Evolutionary conservation across 2,888 invertebrate species (phyloP), one percentile per base, ranked within the genome.

Genomic region (Meteorus cinctellus): DNA sequence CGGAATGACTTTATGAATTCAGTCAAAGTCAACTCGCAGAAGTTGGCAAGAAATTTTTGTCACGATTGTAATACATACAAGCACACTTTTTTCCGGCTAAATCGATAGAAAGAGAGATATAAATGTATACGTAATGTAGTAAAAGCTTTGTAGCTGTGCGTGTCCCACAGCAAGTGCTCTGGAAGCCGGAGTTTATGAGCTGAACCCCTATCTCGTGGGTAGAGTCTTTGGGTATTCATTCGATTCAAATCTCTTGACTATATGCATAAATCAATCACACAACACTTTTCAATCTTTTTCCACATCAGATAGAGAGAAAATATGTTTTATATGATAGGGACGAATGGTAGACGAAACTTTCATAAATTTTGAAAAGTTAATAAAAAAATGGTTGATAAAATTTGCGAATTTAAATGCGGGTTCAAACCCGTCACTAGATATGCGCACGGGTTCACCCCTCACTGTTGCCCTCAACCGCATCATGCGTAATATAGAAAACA

Each of bases 151-250:
- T 14, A 31, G 16, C 1, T 6, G 14, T 5, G 12, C 2, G 62
- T 80, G 79, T 81, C 85, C 83, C 82, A 81, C 80, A 75, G 81
- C 81, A 76, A 80, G 78, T 77, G 78, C 79, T 80, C 82, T 74
- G 81, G 83, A 83, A 83, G 80, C 83, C 78, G 82, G 82, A 86
- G 83, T 86, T 86, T 85, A 86, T 84, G 85, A 86, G 83, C 82
- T 84, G 82, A 84, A 82, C 82, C 84, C 84, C 84, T 81, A 63
- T 45, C 69, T 45, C 75, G 77, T 68, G 60, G 81, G 82, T 51
- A 78, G 79, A 75, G 80, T 79, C 68, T 75, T 67, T 41, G 77
- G 79, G 60, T 67, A 45, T 45, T 73, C 45, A 67, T 55, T 73
- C 27, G 41, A n/a, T n/a, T 4, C 19, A 19, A 51, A 51, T n/a